phyloP scores from a whole-genome alignment of 1,140 invertebrate genomes.

The Hesperophylax magnus region DNA sequence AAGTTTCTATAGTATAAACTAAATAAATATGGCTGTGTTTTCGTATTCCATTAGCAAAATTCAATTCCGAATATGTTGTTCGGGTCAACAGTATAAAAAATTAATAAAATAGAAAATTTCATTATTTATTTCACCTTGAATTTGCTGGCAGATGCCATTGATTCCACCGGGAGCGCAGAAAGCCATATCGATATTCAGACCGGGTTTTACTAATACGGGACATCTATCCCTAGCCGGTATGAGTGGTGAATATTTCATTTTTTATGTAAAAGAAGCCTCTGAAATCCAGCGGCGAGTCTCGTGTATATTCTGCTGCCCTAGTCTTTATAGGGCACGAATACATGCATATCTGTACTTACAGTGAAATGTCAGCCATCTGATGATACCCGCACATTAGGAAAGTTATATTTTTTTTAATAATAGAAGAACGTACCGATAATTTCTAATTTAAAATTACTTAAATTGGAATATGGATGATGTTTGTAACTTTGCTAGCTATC shows the following conservation, averaged over 20 bases:
- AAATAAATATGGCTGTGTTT: background rate
- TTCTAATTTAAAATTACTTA: too few species aligned
- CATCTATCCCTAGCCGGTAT: conserved; percentile 14
- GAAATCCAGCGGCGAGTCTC: conserved; percentile 26
- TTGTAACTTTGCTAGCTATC: too few species aligned
- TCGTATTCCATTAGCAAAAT: background rate
- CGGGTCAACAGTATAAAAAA: background rate
- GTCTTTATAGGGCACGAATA: background rate
- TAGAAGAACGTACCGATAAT: too few species aligned
- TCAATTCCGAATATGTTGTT: background rate
- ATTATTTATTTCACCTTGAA: background rate
- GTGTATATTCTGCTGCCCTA: conserved; percentile 30
- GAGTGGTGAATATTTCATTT: conserved; percentile 29
- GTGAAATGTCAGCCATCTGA: too few species aligned
- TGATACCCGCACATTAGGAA: too few species aligned
- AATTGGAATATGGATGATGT: too few species aligned
- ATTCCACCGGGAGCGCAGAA: background rate
- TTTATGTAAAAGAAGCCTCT: conserved; percentile 48
- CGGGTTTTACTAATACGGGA: conserved; percentile 14
- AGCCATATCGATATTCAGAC: conserved; percentile 4
- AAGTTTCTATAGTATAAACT: too few species aligned
- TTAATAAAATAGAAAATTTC: too few species aligned
- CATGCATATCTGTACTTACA: too few species aligned
- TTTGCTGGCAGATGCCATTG: background rate
- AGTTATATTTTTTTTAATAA: too few species aligned